Conservation (phyloP, 2,113 vertebrate species). For the Triplophysa tibetana region DNA sequence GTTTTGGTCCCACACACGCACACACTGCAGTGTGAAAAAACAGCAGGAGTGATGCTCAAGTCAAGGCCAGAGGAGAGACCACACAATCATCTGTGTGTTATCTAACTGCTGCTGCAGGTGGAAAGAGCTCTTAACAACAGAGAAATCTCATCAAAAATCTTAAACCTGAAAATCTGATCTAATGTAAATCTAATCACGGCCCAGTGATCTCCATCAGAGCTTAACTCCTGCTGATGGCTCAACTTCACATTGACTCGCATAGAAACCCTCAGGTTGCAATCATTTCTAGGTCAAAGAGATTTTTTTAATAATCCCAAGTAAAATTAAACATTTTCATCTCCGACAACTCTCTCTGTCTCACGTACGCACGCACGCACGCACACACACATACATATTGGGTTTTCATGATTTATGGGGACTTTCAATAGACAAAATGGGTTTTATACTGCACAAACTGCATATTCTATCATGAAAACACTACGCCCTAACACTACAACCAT, state of each 20-base stretch:
- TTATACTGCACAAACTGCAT: too few relatives aligned
- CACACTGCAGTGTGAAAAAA: background rate
- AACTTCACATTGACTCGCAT: background rate
- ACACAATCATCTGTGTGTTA: background rate
- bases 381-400: too few relatives aligned
- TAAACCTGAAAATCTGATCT: conserved; percentile 54
- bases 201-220: conserved; percentile 66
- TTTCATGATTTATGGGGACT: too few relatives aligned
- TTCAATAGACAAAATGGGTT: too few relatives aligned
- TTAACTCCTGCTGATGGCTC: conserved; percentile 47
- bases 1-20: too few relatives aligned
- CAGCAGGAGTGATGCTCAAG: background rate
- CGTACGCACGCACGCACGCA: too few relatives aligned
- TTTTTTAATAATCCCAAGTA: conserved; percentile 15
- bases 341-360: background rate
- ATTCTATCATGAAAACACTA: too few relatives aligned
- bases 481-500: too few relatives aligned
- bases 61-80: background rate
- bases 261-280: conserved; percentile 1
- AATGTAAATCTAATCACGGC: conserved; percentile 62
- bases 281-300: conserved; percentile 1
- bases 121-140: conserved; percentile 5
- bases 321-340: conserved; percentile 13
- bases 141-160: conserved; percentile 22
- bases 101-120: conserved; percentile 10